Evolutionary conservation across 2,113 vertebrate genomes (phyloP).

Genomic region (Ptilonorhynchus violaceus): DNA sequence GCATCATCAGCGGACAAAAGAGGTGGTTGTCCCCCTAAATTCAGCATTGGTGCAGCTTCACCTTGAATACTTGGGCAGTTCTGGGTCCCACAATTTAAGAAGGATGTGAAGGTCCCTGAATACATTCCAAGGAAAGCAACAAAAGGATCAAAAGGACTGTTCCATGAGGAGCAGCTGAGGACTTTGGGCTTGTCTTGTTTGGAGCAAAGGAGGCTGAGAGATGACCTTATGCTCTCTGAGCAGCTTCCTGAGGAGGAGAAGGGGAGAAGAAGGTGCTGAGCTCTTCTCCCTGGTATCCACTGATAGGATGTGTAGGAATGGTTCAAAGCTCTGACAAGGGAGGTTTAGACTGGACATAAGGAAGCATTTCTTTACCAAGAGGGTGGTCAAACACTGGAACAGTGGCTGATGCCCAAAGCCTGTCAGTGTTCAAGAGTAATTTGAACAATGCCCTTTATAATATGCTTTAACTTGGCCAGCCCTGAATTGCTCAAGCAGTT

Average conservation of each 20-base stretch:
- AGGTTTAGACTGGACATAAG: not conserved
- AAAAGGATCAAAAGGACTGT: not conserved
- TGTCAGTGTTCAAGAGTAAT: not conserved
- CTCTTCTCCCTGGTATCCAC: not conserved
- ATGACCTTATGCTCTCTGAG: not conserved
- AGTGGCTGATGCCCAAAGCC: fast-evolving
- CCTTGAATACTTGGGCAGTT: not conserved
- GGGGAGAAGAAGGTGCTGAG: not conserved
- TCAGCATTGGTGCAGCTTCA: not conserved
- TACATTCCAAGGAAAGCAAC: not conserved
- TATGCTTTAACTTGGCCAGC: not conserved
- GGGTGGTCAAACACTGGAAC: not conserved
- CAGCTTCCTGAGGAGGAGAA: not conserved
- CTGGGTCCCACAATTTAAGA: not conserved
- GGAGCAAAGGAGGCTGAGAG: not conserved
- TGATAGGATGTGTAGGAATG: fast-evolving
- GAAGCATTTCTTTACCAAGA: not conserved
- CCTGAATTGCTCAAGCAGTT: not conserved
- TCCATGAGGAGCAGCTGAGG: not conserved
- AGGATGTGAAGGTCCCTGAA: not conserved
- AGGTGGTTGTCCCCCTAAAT: not conserved
- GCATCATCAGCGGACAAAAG: not conserved
- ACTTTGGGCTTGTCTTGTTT: not conserved
- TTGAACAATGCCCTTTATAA: not conserved
- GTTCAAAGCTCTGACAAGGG: not conserved